Evolutionary conservation across 2,113 vertebrate species (phyloP), one percentile per base, ranked within the genome.

Genomic region (Ursus arctos): DNA sequence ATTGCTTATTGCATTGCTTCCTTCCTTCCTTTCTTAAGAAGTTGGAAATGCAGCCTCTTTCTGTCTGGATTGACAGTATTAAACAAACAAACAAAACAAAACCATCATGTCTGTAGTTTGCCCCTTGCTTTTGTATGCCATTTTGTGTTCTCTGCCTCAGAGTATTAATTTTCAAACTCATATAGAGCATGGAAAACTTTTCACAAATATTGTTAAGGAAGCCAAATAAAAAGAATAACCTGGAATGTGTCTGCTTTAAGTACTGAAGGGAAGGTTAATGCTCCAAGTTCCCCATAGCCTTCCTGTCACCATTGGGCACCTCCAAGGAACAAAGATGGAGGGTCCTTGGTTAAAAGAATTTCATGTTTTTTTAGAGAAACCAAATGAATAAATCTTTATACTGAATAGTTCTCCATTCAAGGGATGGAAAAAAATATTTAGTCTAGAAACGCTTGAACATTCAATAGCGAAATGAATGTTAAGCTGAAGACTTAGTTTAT

Each of bases 251-350:
- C 16, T 61, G 2, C 5, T 4, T 43, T 15, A 74, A 82, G 31
- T 49, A 6, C 1, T 79, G 22, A 77, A 69, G 4, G 18, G 3
- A 1, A 65, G 2, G 9, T 31, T 14, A 61, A 11, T 63, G 31
- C 1, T 18, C 16, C 1, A 18, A 8, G 0, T 9, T 7, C 36
- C 1, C 19, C 51, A 72, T 4, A 26, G 0, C 1, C 53, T 82
- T 63, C 33, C 24, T 15, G 4, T 53, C 10, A 57, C 0, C 2
- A 26, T 15, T 21, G 33, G 6, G 18, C 74, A 33, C 1, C 9
- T 61, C 16, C 4, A 57, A 49, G 14, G 2, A 81, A 24, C 0
- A 84, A 36, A 51, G 36, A 71, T 9, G 26, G 2, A 36, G 47
- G 22, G 4, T 63, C 71, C 88, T 1, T 3, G 7, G 19, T 11